Percentiles rank a stretch among this genome's conserved stretches.
Evolutionary conservation across 2,888 invertebrate genomes (phyloP).

Genomic region (Spialia ferax): DNA sequence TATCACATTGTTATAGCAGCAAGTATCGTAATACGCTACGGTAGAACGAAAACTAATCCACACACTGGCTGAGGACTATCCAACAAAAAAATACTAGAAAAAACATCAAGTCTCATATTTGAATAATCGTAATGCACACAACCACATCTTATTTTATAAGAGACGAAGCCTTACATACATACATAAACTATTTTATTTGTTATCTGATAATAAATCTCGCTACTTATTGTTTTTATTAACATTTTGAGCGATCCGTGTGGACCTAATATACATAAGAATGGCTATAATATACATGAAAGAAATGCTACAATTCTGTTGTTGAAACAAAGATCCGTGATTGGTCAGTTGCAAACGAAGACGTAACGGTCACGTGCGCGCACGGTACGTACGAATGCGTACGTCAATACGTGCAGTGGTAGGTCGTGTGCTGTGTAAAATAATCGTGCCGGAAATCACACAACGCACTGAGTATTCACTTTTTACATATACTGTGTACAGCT

Average conservation of each 20-base stretch:
- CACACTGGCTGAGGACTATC: slow-evolving; percentile 7
- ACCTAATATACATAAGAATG: slow-evolving; percentile 12
- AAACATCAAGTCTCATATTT: slow-evolving; percentile 51
- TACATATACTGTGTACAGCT: slow-evolving; percentile 51
- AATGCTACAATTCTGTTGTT: slow-evolving; percentile 31
- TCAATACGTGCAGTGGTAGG: slow-evolving; percentile 5
- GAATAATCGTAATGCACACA: slow-evolving; percentile 67
- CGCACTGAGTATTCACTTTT: slow-evolving; percentile 74
- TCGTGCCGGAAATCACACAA: slow-evolving; percentile 57
- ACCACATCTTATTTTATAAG: slow-evolving; percentile 77
- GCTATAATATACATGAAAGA: slow-evolving; percentile 9
- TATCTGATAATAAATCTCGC: slow-evolving; percentile 47
- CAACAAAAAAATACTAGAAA: slow-evolving; percentile 60
- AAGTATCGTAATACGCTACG: background rate
- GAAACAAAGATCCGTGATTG: slow-evolving; percentile 21
- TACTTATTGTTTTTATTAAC: slow-evolving; percentile 43
- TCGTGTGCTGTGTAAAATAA: slow-evolving; percentile 35
- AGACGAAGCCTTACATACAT: slow-evolving; percentile 59
- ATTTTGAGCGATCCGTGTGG: slow-evolving; percentile 45
- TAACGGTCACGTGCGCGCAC: slow-evolving; percentile 10
- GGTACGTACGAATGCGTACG: slow-evolving; percentile 3
- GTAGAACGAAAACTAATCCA: background rate
- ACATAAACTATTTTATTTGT: slow-evolving; percentile 44
- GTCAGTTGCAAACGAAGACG: slow-evolving; percentile 35
- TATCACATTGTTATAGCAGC: background rate